phyloP scores from a whole-genome alignment of 2,113 vertebrate species.

The Dasyprocta punctata region DNA sequence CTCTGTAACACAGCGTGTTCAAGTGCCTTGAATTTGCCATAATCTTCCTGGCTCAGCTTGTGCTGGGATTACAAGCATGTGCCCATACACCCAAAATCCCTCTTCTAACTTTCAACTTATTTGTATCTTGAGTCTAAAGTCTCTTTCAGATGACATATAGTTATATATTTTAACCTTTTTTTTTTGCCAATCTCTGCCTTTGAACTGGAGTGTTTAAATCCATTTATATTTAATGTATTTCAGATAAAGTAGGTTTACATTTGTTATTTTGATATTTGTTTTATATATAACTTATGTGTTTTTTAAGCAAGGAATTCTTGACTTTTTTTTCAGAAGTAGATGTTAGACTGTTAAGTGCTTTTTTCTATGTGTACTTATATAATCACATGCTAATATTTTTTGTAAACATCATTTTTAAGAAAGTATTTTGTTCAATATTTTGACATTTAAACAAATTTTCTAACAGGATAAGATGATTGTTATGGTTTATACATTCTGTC shows the following conservation, averaged over 20 bases:
- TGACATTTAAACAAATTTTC: not conserved
- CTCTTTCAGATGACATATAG: not conserved
- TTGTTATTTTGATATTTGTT: not conserved
- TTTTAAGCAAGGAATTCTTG: constrained; percentile 4
- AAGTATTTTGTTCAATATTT: constrained; percentile 30
- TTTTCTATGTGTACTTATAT: not conserved
- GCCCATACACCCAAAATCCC: not conserved
- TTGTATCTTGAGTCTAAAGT: constrained; percentile 8
- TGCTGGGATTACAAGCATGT: not conserved
- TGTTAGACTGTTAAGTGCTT: constrained; percentile 17
- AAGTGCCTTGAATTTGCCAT: not conserved
- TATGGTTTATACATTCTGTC: no score
- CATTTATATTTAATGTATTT: constrained; percentile 24
- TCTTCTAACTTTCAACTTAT: constrained; percentile 23
- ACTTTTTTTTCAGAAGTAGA: not conserved
- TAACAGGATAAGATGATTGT: not conserved
- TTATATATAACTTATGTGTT: not conserved
- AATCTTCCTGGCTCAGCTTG: not conserved
- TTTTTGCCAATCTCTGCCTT: not conserved
- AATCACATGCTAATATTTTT: constrained; percentile 8
- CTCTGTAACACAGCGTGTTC: not conserved
- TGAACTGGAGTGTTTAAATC: constrained; percentile 18
- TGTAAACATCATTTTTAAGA: not conserved
- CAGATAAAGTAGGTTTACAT: not conserved
- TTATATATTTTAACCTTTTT: not conserved